A percentile compares a stretch with the other conserved stretches of the same genome.
Conservation (phyloP, 1,140 invertebrate species). For the Lepidurus apus region DNA sequence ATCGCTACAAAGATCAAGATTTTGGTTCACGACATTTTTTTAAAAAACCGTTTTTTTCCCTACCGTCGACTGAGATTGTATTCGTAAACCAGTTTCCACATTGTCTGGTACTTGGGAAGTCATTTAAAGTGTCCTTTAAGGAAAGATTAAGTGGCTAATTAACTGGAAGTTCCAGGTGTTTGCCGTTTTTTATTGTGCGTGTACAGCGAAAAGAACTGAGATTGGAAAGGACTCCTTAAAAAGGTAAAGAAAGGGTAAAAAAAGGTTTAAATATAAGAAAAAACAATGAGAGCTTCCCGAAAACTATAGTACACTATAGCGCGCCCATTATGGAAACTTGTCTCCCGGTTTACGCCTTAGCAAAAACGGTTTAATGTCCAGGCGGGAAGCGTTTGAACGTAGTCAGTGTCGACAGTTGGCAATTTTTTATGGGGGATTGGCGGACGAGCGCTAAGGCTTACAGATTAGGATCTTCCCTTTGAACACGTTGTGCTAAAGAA, state of each 20-base stretch:
- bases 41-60: too few relatives aligned
- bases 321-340: neutral
- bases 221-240: neutral
- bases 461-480: neutral
- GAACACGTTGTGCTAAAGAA: neutral
- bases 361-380: neutral
- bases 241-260: neutral
- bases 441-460: conserved; percentile 13
- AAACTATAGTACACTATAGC: too few relatives aligned
- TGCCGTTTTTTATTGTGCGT: neutral
- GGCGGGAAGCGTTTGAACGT: neutral
- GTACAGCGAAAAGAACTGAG: neutral
- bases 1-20: too few relatives aligned
- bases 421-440: neutral
- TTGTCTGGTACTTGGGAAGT: neutral
- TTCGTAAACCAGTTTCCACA: too few relatives aligned
- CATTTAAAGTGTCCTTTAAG: neutral
- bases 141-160: neutral
- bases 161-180: neutral
- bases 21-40: too few relatives aligned
- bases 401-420: conserved; percentile 13
- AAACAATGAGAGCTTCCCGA: too few relatives aligned
- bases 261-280: too few relatives aligned
- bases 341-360: neutral
- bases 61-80: too few relatives aligned